Evolutionary conservation across 2,113 vertebrate species (phyloP), one percentile per base, ranked within the genome.

Genomic region (Megalops atlanticus): DNA sequence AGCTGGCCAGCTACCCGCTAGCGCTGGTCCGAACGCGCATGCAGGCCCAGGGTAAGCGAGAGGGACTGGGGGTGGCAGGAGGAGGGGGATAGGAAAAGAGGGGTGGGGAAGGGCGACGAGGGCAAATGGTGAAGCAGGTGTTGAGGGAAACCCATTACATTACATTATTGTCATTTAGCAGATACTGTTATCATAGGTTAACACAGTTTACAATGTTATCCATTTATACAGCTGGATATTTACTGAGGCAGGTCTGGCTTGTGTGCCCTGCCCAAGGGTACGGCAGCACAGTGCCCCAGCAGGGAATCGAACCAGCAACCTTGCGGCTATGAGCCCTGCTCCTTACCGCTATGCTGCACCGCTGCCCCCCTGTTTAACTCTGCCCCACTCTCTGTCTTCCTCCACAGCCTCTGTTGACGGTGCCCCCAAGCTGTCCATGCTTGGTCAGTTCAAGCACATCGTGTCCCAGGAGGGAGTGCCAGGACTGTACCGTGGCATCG

Each of bases 401-500:
- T 49, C 78, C 68, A 82, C 81, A 97, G 97, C 96, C 64, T 91
- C 91, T 1, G 81, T 92, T 75, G 95, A 96, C 86, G 94, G 92
- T 64, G 88, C 87, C 38, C 94, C 95, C 31, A 95, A 96, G 81
- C 86, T 97, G 78, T 95, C 89, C 82, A 98, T 98, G 97, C 87
- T 96, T 4, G 92, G 93, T 82, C 96, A 97, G 82, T 96, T 97
- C 86, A 93, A 89, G 90, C 92, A 93, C 87, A 98, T 97, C 76
- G 76, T 98, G 86, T 93, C 95, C 78, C 93, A 95, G 35, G 97
- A 98, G 84, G 97, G 97, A 14, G 31, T 97, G 3, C 38, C 88
- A 3, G 97, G 97, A 83, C 96, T 98, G 78, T 98, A 98, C 83
- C 93, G 96, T 14, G 97, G 97, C 79, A 97, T 98, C 85, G 93